These are phyloP conservation scores for Drosophila orena DNA, from an alignment of 1,140 invertebrate genomes.

Conservation along the genomic window DNA sequence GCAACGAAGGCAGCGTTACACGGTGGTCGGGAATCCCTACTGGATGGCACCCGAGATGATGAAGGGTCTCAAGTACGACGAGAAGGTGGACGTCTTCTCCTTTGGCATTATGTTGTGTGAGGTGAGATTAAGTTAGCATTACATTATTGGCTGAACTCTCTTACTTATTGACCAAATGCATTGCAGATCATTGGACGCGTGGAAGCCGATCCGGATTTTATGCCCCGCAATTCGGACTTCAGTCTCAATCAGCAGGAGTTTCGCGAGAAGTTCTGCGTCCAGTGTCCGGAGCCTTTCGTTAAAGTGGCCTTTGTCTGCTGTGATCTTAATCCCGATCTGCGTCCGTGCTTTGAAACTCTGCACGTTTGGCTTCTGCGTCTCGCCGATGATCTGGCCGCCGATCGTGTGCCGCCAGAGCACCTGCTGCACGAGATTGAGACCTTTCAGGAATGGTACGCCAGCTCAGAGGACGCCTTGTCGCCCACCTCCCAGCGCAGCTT, in stretches of 20 bases:
- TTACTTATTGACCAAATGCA: not conserved
- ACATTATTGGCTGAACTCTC: not conserved
- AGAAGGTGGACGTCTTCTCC: conserved; percentile 98
- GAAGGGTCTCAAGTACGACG: conserved; percentile 97
- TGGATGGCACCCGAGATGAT: conserved; percentile 99
- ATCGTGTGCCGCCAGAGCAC: conserved; percentile 88
- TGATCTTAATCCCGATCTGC: conserved; percentile 93
- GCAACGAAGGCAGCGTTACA: conserved; percentile 86
- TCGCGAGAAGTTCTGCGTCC: conserved; percentile 94
- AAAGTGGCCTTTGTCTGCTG: conserved; percentile 95
- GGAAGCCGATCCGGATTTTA: conserved; percentile 95
- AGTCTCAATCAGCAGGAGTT: conserved; percentile 95
- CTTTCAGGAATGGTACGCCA: conserved; percentile 86
- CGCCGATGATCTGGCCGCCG: conserved; percentile 89
- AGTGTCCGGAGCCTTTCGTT: conserved; percentile 95
- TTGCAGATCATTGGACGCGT: conserved; percentile 95
- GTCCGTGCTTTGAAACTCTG: conserved; percentile 94
- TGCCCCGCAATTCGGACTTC: conserved; percentile 95
- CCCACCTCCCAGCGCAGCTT: conserved; percentile 77
- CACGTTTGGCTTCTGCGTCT: conserved; percentile 93
- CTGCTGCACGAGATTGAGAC: conserved; percentile 90
- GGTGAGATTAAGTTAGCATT: conserved; percentile 85
- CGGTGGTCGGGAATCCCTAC: conserved; percentile 96
- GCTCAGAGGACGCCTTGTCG: conserved; percentile 76
- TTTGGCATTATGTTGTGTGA: conserved; percentile 98